These are phyloP conservation scores for Chaetodon auriga DNA, from an alignment of 2,113 vertebrate species.

Conservation along the genomic window DNA sequence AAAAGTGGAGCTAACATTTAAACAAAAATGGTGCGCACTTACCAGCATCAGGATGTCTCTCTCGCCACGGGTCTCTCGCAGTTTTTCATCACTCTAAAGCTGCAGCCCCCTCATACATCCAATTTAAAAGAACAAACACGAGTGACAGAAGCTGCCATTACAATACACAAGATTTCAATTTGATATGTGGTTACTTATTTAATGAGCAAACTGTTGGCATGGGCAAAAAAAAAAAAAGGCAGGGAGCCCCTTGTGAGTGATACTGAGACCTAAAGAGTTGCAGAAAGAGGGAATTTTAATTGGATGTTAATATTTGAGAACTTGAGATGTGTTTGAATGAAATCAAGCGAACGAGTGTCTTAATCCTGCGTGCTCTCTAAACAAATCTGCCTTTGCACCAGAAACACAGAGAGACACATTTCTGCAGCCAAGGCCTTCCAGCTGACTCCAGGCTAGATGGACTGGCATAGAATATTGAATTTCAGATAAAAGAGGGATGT, in stretches of 20 bases:
- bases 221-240: slow-evolving; percentile 38
- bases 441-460: neutral
- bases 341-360: neutral
- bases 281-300: slow-evolving; percentile 20
- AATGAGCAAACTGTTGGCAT: slow-evolving; percentile 45
- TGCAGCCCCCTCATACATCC: slow-evolving; percentile 13
- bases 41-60: slow-evolving; percentile 5
- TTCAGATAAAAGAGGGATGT: neutral
- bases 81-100: neutral
- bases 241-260: slow-evolving; percentile 1
- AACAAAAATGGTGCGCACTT: slow-evolving; percentile 41
- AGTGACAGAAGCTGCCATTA: slow-evolving; percentile 41
- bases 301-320: neutral
- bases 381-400: neutral
- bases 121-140: slow-evolving; percentile 52
- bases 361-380: neutral
- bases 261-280: slow-evolving; percentile 7
- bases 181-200: slow-evolving; percentile 48
- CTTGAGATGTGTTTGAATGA: neutral
- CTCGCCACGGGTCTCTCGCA: neutral
- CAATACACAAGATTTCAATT: slow-evolving; percentile 34
- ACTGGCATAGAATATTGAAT: neutral
- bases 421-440: neutral
- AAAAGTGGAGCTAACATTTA: slow-evolving; percentile 49
- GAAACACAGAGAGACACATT: neutral